Evolutionary conservation across 92 coral and sea anemone species (phyloP), one percentile per base, ranked within the genome.

Genomic region (Pocillopora meandrina): DNA sequence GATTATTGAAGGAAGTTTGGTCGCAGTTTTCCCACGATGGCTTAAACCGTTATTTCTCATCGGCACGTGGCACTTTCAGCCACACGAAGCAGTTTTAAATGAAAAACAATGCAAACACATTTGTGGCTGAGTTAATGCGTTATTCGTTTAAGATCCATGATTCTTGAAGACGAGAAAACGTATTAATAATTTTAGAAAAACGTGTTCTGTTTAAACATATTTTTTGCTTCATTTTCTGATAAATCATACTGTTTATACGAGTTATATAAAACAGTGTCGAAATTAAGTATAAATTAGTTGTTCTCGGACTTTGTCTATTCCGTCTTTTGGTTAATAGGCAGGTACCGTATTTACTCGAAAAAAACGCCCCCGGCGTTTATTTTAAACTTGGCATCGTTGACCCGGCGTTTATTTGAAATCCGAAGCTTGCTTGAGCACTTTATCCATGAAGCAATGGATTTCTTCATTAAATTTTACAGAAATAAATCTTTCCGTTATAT

Each of bases 1-100:
- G 42, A n/a, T 69, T 34, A 69, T 69, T 69, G 42, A 69, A 9
- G n/a, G 47, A 69, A 69, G 74, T 69, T 68, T 65, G 23, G 42
- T 68, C 49, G 42, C 47, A 69, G 56, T 13, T 69, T 69, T 13
- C 34, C 56, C 17, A 52, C 74, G 4, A 69, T 8, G 12, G 74
- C 16, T 69, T 12, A 34, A 26, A 26, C 65, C n/a, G 63, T 60
- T 60, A 68, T 68, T 68, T 68, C 49, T 8, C 73, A 33, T 23
- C 49, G 10, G 26, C 73, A 68, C 73, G 63, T 18, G 63, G 18
- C 73, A 68, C 42, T 68, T 68, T 33, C 49, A 23, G 74, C 74
- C 52, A 15, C 56, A 69, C 74, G 42, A 69, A 69, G 36, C 36
- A 69, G 56, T 69, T 69, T 68, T n/a, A 68, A 17, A 68, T 23